A percentile compares a stretch with the other conserved stretches of the same genome.
Conservation (phyloP, 2,797 vertebrate genomes). For the Argentina silus region DNA sequence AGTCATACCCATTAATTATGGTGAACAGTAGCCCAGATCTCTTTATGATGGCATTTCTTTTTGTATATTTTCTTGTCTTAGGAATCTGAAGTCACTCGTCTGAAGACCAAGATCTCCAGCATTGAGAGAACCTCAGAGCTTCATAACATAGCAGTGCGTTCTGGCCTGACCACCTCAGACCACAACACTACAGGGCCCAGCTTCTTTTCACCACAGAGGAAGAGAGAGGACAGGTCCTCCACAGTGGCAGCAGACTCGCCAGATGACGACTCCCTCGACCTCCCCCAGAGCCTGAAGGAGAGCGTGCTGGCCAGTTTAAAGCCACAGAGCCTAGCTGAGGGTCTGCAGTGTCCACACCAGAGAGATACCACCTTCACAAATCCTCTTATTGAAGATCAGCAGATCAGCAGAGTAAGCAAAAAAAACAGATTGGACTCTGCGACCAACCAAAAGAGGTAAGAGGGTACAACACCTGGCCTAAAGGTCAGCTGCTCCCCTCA, state of each 20-base stretch:
- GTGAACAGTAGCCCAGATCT: not conserved
- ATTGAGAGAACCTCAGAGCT: slow-evolving; percentile 67
- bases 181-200: slow-evolving; percentile 38
- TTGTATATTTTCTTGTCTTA: slow-evolving; percentile 36
- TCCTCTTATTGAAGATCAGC: not conserved
- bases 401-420: too few species aligned
- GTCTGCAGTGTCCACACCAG: slow-evolving; percentile 9
- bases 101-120: slow-evolving; percentile 78
- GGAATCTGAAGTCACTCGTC: slow-evolving; percentile 80
- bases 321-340: too few species aligned
- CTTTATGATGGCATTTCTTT: slow-evolving; percentile 9
- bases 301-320: slow-evolving; percentile 40
- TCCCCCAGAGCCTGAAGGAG: slow-evolving; percentile 24
- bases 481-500: slow-evolving; percentile 14
- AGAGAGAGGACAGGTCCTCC: not conserved
- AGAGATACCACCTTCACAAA: not conserved
- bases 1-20: not conserved
- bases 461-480: too few species aligned
- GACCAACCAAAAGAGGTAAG: too few species aligned
- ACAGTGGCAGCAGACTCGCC: too few species aligned
- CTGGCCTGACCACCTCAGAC: slow-evolving; percentile 16
- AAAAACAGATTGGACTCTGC: too few species aligned
- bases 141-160: slow-evolving; percentile 45
- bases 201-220: slow-evolving; percentile 24
- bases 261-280: too few species aligned